Evolutionary conservation across 1,140 invertebrate genomes (phyloP).

Genomic region (Ceratitis capitata): DNA sequence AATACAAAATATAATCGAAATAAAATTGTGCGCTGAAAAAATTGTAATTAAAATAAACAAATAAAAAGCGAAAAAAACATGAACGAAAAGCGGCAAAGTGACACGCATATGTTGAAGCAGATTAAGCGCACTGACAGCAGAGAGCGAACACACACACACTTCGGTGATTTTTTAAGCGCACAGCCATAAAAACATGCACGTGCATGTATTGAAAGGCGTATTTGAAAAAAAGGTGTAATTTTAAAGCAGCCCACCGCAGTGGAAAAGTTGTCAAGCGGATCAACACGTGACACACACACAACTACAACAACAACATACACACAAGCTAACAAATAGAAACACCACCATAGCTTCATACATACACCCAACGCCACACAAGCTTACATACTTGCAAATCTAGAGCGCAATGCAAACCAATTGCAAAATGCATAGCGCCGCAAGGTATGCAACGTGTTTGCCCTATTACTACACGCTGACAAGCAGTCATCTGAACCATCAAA

Average conservation of each 20-base stretch:
- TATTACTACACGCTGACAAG: conserved; percentile 7
- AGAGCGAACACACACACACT: background rate
- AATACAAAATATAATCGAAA: conserved; percentile 30
- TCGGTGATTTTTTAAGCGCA: background rate
- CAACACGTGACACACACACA: background rate
- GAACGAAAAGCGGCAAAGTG: background rate
- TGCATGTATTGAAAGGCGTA: background rate
- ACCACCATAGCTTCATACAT: background rate
- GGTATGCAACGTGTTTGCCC: conserved; percentile 24
- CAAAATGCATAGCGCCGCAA: conserved; percentile 21
- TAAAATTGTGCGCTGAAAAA: background rate
- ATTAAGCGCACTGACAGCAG: conserved; percentile 3
- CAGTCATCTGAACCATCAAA: too few species aligned
- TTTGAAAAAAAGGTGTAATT: background rate
- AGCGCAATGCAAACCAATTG: conserved; percentile 20
- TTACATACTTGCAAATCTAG: background rate
- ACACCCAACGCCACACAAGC: background rate
- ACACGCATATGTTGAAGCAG: background rate
- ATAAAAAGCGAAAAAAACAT: background rate
- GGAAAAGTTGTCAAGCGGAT: background rate
- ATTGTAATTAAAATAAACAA: background rate
- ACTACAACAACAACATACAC: background rate
- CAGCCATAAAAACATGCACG: too few species aligned
- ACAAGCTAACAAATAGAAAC: background rate
- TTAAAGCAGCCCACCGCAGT: conserved; percentile 10